phyloP scores from a whole-genome alignment of 2,113 vertebrate species.

The Cyprinodon variegatus region DNA sequence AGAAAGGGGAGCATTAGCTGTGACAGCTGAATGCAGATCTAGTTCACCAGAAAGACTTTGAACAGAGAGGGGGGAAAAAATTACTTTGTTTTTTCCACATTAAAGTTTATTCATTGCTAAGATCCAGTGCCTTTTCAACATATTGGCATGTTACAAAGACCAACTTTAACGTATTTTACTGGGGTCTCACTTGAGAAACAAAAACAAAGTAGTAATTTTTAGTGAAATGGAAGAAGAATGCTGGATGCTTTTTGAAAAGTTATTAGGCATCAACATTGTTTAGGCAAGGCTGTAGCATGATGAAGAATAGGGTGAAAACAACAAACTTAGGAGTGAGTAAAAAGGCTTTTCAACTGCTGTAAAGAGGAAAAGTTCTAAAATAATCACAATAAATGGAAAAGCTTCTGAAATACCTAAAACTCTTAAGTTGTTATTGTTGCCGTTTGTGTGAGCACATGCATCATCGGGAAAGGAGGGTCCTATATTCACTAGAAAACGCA shows the following conservation, averaged over 20 bases:
- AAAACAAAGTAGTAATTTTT: neutral
- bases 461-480: too few relatives aligned
- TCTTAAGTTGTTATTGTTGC: too few relatives aligned
- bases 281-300: too few relatives aligned
- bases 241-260: neutral
- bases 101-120: neutral
- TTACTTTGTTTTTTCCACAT: neutral
- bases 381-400: too few relatives aligned
- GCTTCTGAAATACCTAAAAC: too few relatives aligned
- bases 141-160: neutral
- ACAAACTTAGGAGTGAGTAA: too few relatives aligned
- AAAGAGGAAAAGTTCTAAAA: too few relatives aligned
- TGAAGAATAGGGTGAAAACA: too few relatives aligned
- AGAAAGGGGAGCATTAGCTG: conserved; percentile 18
- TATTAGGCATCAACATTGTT: neutral
- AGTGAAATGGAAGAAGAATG: neutral
- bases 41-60: neutral
- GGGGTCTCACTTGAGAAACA: neutral
- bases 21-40: neutral
- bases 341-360: too few relatives aligned
- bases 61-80: neutral
- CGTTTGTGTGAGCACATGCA: too few relatives aligned
- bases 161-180: neutral
- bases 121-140: neutral
- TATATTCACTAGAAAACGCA: too few relatives aligned